Base-by-base conservation (phyloP, 2,113 vertebrate genomes). In the Hemicordylus capensis region DNA sequence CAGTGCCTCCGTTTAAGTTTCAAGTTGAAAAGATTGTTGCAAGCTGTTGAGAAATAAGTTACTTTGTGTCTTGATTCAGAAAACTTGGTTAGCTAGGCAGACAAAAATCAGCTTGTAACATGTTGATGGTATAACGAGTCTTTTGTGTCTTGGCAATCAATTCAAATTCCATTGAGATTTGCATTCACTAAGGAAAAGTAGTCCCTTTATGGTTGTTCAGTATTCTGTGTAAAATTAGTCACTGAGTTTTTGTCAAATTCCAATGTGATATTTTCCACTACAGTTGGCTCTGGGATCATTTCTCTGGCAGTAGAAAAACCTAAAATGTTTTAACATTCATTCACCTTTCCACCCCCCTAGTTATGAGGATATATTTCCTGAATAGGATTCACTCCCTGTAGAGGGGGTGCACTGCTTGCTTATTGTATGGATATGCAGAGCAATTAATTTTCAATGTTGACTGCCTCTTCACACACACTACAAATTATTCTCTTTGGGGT, bases 401-500 rank as follows among this genome's bases (percentile, higher is more conserved):
- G 6, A 39, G 19, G 6, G 10, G 15, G 3, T 80, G 79, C 70
- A 26, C 81, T 87, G n/a, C 81, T 58, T 19, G 26, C 58, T 34
- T 76, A 26, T 9, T 89, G 58, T 81, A 2, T 42, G 24, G 70
- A 61, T 39, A 84, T 76, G 78, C 22, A 24, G 1, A 51, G 44
- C 48, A 66, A 78, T 69, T 81, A 85, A 74, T 89, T 90, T 80
- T 88, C 39, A 82, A 11, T n/a, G 14, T 70, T 88, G 37, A 81
- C 66, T 48, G 54, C 20, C 42, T 63, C 10, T 63, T 78, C 3
- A 2, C 39, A 63, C 22, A 63, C 31, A 39, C 31, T 20, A 61
- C 17, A 74, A 73, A 31, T 31, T 87, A 80, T 15, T 88, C 80
- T 76, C 42, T 19, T 22, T 78, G 87, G 31, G 8, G 34, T 85